These are phyloP conservation scores for Styela plicata DNA, from an alignment of 23 tunicate genomes.

Conservation along the genomic window DNA sequence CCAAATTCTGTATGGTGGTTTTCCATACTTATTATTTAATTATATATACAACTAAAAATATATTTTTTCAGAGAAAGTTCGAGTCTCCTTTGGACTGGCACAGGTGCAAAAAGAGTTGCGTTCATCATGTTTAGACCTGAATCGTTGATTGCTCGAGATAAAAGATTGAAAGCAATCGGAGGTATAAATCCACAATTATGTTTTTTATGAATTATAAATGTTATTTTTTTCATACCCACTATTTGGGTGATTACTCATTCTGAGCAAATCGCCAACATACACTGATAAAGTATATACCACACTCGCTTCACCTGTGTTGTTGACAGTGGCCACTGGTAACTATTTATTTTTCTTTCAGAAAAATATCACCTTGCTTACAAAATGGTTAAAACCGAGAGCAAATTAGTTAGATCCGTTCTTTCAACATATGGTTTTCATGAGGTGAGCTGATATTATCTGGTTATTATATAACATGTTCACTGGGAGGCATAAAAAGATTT, in stretches of 20 bases:
- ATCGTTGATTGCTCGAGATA: constrained; percentile 65
- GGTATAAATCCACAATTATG: constrained; percentile 43
- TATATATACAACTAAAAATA: no score
- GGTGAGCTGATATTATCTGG: constrained; percentile 18
- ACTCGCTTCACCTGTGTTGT: no score
- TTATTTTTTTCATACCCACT: no score
- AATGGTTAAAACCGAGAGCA: constrained; percentile 97
- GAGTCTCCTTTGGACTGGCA: constrained; percentile 74
- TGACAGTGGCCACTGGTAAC: no score
- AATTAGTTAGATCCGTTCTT: constrained; percentile 81
- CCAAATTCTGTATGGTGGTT: not conserved
- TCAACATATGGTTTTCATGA: constrained; percentile 94
- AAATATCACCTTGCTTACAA: constrained; percentile 94
- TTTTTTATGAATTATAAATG: no score
- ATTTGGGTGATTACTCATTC: no score
- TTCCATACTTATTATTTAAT: no score
- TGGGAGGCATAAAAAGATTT: no score
- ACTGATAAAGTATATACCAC: not conserved
- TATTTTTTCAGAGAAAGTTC: constrained; percentile 22
- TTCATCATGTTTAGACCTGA: constrained; percentile 87
- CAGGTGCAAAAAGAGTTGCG: constrained; percentile 70
- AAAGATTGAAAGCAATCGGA: constrained; percentile 77
- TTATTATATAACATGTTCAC: no score
- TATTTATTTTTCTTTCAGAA: no score
- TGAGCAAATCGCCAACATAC: not conserved